phyloP scores from a whole-genome alignment of 2,797 vertebrate species.

The Hydrocynus forskahlii region DNA sequence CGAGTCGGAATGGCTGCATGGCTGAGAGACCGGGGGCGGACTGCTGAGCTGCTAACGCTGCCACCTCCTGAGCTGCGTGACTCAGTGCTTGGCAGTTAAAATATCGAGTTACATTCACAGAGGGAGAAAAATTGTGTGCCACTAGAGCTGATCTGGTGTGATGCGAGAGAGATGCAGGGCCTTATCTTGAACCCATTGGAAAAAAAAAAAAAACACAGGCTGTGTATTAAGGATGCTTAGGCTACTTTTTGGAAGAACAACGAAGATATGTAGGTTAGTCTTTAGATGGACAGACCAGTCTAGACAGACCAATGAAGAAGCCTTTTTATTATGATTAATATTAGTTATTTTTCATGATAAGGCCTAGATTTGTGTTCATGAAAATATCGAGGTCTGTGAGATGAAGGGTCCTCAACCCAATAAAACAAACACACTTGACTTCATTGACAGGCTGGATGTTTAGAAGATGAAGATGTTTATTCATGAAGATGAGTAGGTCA shows the following conservation, averaged over 20 bases:
- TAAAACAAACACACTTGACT: too few species aligned
- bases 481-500: neutral
- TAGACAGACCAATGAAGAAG: neutral
- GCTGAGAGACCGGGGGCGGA: constrained; percentile 78
- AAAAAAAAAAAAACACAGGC: neutral
- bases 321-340: neutral
- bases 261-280: neutral
- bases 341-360: neutral
- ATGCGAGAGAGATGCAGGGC: neutral
- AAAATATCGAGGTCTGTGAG: neutral
- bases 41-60: constrained; percentile 62
- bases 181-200: neutral
- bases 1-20: constrained; percentile 69
- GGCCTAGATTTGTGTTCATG: neutral
- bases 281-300: neutral
- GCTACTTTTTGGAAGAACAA: neutral
- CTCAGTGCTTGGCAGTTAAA: constrained; percentile 62
- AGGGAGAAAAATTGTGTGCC: constrained; percentile 21
- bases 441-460: too few species aligned
- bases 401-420: too few species aligned
- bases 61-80: constrained; percentile 65
- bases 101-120: neutral
- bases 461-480: neutral
- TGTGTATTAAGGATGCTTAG: neutral
- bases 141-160: constrained; percentile 22